phyloP scores from a whole-genome alignment of 2,888 invertebrate species.

The Diachrysia chrysitis region DNA sequence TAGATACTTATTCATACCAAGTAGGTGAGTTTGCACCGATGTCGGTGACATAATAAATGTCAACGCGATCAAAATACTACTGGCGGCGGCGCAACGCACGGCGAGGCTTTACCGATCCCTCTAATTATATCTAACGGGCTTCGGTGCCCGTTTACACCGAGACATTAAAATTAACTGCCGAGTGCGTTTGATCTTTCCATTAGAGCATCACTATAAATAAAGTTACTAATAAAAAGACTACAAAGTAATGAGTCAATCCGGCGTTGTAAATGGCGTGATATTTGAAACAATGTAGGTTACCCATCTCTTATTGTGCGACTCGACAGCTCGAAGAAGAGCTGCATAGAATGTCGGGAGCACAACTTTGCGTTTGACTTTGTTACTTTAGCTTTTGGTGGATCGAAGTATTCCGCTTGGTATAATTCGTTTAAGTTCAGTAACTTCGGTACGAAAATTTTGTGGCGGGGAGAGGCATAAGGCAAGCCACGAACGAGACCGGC shows the following conservation, averaged over 20 bases:
- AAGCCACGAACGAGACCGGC: slow-evolving; percentile 60
- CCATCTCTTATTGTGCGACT: slow-evolving; percentile 50
- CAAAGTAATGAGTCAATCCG: slow-evolving; percentile 80
- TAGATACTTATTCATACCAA: slow-evolving; percentile 55
- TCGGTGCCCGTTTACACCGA: slow-evolving; percentile 82
- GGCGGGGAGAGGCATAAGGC: slow-evolving; percentile 65
- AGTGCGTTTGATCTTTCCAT: slow-evolving; percentile 88
- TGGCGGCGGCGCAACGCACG: slow-evolving; percentile 71
- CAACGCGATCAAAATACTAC: slow-evolving; percentile 81
- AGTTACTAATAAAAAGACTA: slow-evolving; percentile 78
- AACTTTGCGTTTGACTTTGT: slow-evolving; percentile 57
- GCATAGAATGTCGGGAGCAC: slow-evolving; percentile 57
- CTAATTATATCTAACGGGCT: slow-evolving; percentile 86
- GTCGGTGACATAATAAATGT: slow-evolving; percentile 84
- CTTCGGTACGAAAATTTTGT: slow-evolving; percentile 73
- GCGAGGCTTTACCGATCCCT: slow-evolving; percentile 78
- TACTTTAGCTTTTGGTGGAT: slow-evolving; percentile 63
- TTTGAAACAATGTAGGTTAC: slow-evolving; percentile 71
- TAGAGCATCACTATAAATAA: slow-evolving; percentile 85
- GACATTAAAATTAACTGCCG: slow-evolving; percentile 88
- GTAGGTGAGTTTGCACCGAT: slow-evolving; percentile 57
- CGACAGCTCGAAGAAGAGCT: slow-evolving; percentile 51
- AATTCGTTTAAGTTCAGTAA: slow-evolving; percentile 66
- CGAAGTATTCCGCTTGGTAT: slow-evolving; percentile 67
- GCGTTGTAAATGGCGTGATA: slow-evolving; percentile 63